These are phyloP conservation scores for Quadroppia sp. DNA, from an alignment of 2,888 invertebrate species.

Conservation along the genomic window DNA sequence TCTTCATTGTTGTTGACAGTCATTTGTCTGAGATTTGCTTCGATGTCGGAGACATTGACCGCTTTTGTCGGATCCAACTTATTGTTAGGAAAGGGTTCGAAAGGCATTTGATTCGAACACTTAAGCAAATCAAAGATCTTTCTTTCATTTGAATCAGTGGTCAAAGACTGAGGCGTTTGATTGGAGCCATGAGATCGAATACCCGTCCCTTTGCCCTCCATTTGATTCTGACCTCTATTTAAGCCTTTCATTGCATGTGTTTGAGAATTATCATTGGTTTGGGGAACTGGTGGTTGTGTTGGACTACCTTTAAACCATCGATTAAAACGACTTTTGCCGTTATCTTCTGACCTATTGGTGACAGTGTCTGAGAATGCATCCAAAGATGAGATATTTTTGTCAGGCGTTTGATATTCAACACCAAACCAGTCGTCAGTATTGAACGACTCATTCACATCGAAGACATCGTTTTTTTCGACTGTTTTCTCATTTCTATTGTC, in stretches of 20 bases:
- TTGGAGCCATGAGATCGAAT: too few species aligned
- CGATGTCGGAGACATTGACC: conserved; percentile 19
- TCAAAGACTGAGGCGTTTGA: too few species aligned
- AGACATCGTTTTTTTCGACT: conserved; percentile 53
- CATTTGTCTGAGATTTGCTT: conserved; percentile 1
- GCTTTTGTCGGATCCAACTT: conserved; percentile 22
- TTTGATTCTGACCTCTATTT: too few species aligned
- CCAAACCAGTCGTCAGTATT: conserved; percentile 61
- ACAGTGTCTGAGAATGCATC: neutral
- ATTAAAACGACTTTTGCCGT: conserved; percentile 56
- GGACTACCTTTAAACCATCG: conserved; percentile 60
- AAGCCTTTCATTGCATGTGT: too few species aligned
- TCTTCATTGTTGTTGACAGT: neutral
- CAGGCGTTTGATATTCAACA: neutral
- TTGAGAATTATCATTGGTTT: conserved; percentile 10
- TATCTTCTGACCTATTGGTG: conserved; percentile 29
- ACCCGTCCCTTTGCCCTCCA: too few species aligned
- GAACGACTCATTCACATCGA: conserved; percentile 79
- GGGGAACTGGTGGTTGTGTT: neutral
- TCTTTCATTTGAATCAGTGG: too few species aligned
- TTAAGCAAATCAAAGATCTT: neutral
- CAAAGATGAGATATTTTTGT: neutral
- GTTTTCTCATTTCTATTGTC: neutral
- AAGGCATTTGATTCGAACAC: neutral
- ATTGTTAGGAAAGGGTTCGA: neutral